Evolutionary conservation across 1,140 invertebrate species (phyloP), one percentile per base, ranked within the genome.

Genomic region (Psix sp.): DNA sequence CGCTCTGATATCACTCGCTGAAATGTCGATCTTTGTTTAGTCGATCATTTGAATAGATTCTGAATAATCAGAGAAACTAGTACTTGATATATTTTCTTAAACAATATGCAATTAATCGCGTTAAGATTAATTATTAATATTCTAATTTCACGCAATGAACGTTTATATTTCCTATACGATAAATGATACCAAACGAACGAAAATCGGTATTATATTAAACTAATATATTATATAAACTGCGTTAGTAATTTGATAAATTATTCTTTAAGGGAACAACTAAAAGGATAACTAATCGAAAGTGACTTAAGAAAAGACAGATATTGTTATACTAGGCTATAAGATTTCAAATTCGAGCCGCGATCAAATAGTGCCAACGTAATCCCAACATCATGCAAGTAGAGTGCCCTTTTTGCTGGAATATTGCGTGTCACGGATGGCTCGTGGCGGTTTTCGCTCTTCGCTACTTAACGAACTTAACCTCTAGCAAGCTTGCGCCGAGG

Each of bases 401-500:
- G 65, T 68, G 65, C 62, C 63, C 63, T 68, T 68, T 74, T 74
- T 74, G 68, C 60, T 60, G 70, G 60, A 73, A 73, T 79, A 79
- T 80, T 77, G 78, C 77, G 75, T 78, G 72, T 80, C 78, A 76
- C 67, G 74, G 74, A 78, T 80, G 77, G 74, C 72, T 77, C 72
- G 52, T 76, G 74, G 78, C 72, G 76, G 76, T 77, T 80, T 72
- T 77, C 63, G 62, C 72, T 74, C 71, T 77, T 78, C 77, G 60
- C 77, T 76, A 75, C 77, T 78, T 80, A 80, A 80, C 75, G 51
- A 78, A 78, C 75, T 80, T 78, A 75, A 78, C 60, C 72, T 63
- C 72, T 56, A 63, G 43, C 71, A 71, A 72, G 62, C 60, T 62
- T 74, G 68, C 35, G 57, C 68, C 56, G 45, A 63, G 68, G 52